These are phyloP conservation scores for Porites rus DNA, from an alignment of 92 coral and sea anemone species.

Conservation along the genomic window DNA sequence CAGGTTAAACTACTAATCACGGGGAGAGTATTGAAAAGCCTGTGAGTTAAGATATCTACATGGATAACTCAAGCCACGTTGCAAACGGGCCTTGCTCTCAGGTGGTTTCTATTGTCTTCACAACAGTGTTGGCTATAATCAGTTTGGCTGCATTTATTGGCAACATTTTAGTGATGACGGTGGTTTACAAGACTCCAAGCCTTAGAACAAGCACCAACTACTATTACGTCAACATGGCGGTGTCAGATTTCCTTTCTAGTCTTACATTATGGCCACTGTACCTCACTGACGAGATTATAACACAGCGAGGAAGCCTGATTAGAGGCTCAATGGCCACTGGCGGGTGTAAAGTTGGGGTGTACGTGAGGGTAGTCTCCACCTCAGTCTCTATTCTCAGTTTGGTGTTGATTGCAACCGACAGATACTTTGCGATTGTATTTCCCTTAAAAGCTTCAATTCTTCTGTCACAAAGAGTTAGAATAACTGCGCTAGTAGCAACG, in stretches of 20 bases:
- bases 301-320: slow-evolving; percentile 17
- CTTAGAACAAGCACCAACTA: neutral
- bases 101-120: slow-evolving; percentile 2
- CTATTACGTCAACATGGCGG: neutral
- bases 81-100: neutral
- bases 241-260: neutral
- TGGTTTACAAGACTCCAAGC: slow-evolving; percentile 9
- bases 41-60: no score
- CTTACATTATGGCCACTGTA: neutral
- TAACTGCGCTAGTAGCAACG: neutral
- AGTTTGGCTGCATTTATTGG: slow-evolving; percentile 4
- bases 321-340: slow-evolving; percentile 31
- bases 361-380: neutral
- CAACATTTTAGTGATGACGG: slow-evolving; percentile 13
- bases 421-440: slow-evolving; percentile 27
- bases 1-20: no score
- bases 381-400: slow-evolving; percentile 24
- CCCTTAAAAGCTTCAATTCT: slow-evolving; percentile 11
- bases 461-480: neutral
- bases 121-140: slow-evolving; percentile 3
- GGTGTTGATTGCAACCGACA: slow-evolving; percentile 30
- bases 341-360: slow-evolving; percentile 35
- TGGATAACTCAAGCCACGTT: neutral
- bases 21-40: no score
- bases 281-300: slow-evolving; percentile 20